Evolutionary conservation across 1,140 invertebrate species (phyloP), one percentile per base, ranked within the genome.

Genomic region (Pogonomyrmex barbatus): DNA sequence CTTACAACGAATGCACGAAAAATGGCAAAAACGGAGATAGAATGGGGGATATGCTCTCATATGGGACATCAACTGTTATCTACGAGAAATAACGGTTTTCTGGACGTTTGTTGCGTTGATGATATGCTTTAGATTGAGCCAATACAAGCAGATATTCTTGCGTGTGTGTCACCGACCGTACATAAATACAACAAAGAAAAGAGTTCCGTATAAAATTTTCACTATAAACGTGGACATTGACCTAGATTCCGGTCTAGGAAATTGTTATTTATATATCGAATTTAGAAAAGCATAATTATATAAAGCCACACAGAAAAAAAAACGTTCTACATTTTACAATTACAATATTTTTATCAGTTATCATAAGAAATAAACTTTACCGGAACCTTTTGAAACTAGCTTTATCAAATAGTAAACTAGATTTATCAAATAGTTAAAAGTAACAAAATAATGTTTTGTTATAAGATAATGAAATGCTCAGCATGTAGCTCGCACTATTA

Each of bases 21-120:
- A 30, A 42, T 36, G 17, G 17, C 12, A 17, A 50, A 58, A 73
- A 17, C 1, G 30, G 12, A 4, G 50, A 39, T 24, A 8, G 30
- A 39, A 54, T 14, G 10, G 36, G 0, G 14, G 24, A 65, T 54
- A 65, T 12, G 24, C n/a, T 60, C 71, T 47, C 77, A 36, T 12
- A 30, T 75, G 52, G n/a, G 71, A 71, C 79, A 54, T 60, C 67
- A 56, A 83, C 79, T 42, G 68, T 75, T 83, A 83, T 83, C 67
- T 60, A 30, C 54, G 68, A 12, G 54, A 58, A 56, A 33, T 83
- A 83, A 83, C 68, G 56, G 8, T n/a, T 75, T 68, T 68, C 79
- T 60, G 30, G 68, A 83, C 33, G 39, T 62, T 50, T n/a, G 33
- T 8, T 17, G 42, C 5, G 33, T 45, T 42, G 54, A 82, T 73